Conservation (phyloP, 2,888 invertebrate species). For the Erebia epiphron region DNA sequence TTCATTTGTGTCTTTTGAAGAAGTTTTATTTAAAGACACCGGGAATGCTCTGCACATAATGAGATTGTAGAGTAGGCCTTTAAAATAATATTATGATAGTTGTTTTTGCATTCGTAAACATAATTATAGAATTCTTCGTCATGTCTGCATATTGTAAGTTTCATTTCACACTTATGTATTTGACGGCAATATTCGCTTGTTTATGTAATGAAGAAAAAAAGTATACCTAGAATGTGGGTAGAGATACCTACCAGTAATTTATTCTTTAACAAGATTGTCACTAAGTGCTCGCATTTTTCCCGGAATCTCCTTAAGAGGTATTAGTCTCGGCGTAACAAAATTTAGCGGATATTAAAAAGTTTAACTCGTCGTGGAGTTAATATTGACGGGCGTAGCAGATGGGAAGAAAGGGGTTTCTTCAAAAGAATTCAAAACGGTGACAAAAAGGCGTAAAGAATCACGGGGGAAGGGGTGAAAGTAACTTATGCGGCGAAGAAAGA, state of each 20-base stretch:
- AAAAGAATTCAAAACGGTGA: slow-evolving; percentile 82
- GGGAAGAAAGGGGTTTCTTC: slow-evolving; percentile 77
- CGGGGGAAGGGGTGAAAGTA: slow-evolving; percentile 74
- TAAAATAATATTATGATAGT: neutral
- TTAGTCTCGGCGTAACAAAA: slow-evolving; percentile 75
- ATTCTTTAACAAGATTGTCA: slow-evolving; percentile 44
- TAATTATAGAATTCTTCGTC: neutral
- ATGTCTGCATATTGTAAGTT: neutral
- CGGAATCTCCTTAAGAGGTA: slow-evolving; percentile 65
- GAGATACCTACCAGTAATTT: neutral
- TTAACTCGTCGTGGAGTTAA: slow-evolving; percentile 79
- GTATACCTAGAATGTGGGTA: neutral
- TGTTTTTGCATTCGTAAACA: neutral
- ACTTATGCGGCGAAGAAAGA: slow-evolving; percentile 82
- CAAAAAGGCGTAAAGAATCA: slow-evolving; percentile 83
- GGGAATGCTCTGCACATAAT: neutral
- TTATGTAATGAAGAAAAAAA: neutral
- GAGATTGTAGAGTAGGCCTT: neutral
- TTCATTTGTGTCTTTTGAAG: slow-evolving; percentile 49
- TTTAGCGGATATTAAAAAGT: slow-evolving; percentile 84
- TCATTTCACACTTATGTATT: neutral
- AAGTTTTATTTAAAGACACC: slow-evolving; percentile 32
- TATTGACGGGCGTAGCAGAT: slow-evolving; percentile 83
- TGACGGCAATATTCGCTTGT: neutral
- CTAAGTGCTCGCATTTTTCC: slow-evolving; percentile 47